phyloP scores from a whole-genome alignment of 2,888 invertebrate species.

The Tupiocoris notatus region DNA sequence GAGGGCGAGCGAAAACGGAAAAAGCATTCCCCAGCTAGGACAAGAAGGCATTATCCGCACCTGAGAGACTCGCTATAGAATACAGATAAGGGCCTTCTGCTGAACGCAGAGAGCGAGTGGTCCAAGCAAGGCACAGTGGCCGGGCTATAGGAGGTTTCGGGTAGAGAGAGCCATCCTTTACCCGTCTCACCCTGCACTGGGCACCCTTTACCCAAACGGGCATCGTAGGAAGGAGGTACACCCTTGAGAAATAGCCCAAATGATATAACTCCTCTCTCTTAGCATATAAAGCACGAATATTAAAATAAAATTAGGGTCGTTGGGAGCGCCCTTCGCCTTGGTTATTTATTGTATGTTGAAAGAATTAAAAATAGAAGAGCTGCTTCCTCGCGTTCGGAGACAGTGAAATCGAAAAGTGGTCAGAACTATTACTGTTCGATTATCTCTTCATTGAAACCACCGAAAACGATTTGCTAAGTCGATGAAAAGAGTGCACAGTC shows the following conservation, averaged over 20 bases:
- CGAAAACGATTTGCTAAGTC: no score
- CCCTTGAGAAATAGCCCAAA: slow-evolving; percentile 6
- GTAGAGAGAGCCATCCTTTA: neutral
- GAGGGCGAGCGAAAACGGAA: neutral
- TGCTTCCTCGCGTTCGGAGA: no score
- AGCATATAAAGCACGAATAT: neutral
- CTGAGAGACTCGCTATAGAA: neutral
- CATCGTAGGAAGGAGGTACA: neutral
- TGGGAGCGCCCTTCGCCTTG: neutral
- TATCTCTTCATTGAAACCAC: no score
- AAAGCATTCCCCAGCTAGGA: neutral
- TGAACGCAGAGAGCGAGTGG: neutral
- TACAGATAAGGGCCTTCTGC: neutral
- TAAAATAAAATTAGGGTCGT: neutral
- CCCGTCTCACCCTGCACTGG: neutral
- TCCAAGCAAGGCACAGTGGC: neutral
- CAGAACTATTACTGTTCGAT: no score
- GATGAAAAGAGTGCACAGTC: no score
- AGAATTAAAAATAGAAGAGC: neutral
- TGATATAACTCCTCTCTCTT: neutral
- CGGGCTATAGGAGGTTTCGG: neutral
- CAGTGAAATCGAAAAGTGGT: no score
- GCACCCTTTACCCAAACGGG: neutral
- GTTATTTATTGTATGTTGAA: neutral
- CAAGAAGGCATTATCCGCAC: neutral